Percentiles rank a stretch among this genome's conserved stretches.
Evolutionary conservation across 2,113 vertebrate species (phyloP).

Genomic region (Chaetorhynchus papuensis): DNA sequence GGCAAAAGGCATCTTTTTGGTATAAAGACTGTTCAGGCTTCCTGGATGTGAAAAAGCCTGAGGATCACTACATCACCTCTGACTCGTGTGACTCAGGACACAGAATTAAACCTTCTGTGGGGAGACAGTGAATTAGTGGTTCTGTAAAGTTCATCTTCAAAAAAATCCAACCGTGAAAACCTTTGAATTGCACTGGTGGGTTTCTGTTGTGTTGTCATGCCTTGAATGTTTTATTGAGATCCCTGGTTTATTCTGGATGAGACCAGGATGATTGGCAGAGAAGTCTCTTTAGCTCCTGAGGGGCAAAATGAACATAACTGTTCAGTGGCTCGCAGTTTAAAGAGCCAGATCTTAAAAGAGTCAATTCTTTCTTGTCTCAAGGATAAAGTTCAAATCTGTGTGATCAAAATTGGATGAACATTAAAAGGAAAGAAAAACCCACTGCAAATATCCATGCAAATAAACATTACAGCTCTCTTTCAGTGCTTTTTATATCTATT

Average conservation of each 20-base stretch:
- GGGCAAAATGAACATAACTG: background rate
- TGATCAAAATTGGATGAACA: constrained; percentile 21
- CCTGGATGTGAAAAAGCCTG: background rate
- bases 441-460: constrained; percentile 13
- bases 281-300: background rate
- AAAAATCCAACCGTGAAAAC: background rate
- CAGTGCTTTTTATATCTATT: constrained; percentile 36
- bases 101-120: background rate
- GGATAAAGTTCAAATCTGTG: background rate
- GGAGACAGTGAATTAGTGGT: background rate
- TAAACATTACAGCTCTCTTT: constrained; percentile 35
- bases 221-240: background rate
- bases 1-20: background rate
- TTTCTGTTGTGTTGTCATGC: background rate
- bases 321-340: background rate
- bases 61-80: background rate
- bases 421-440: background rate
- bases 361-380: background rate
- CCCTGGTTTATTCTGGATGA: background rate
- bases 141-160: background rate
- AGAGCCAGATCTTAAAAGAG: background rate
- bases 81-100: background rate
- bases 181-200: background rate
- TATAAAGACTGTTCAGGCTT: background rate
- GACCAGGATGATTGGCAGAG: background rate